These are phyloP conservation scores for Pachyseris speciosa DNA, from an alignment of 64 coral and sea anemone genomes.

Conservation along the genomic window DNA sequence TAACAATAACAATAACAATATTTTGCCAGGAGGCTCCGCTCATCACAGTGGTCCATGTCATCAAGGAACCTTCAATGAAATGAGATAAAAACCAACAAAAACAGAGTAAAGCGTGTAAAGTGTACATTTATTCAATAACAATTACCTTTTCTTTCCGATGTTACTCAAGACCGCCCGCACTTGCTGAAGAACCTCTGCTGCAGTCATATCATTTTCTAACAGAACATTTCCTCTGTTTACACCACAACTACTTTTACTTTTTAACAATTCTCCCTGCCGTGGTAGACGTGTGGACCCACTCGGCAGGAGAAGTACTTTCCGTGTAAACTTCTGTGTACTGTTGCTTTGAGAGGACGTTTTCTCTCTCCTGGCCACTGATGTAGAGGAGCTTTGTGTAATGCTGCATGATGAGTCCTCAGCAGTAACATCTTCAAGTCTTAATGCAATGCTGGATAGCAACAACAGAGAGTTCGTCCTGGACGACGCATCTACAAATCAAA, in stretches of 20 bases:
- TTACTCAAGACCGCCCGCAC: background rate
- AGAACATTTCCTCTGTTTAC: background rate
- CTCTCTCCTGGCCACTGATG: background rate
- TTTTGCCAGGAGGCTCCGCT: too few relatives aligned
- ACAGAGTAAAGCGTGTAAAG: too few relatives aligned
- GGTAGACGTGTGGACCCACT: background rate
- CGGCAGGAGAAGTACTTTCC: background rate
- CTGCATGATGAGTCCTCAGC: background rate
- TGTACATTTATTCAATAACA: too few relatives aligned
- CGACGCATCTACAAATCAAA: background rate
- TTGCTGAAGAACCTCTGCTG: background rate
- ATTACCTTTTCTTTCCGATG: constrained; percentile 7
- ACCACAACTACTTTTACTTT: background rate
- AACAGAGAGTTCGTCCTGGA: constrained; percentile 1
- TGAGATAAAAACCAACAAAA: too few relatives aligned
- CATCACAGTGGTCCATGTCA: too few relatives aligned
- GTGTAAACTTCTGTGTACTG: background rate
- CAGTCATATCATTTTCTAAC: constrained; percentile 20
- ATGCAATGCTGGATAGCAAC: background rate
- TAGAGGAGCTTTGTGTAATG: background rate
- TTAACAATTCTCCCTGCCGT: background rate
- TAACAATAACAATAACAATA: too few relatives aligned
- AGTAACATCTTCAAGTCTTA: background rate
- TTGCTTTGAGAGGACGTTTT: background rate
- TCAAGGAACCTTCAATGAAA: too few relatives aligned